Base-by-base conservation (phyloP, 2,113 vertebrate species). In the Uropsilus gracilis region DNA sequence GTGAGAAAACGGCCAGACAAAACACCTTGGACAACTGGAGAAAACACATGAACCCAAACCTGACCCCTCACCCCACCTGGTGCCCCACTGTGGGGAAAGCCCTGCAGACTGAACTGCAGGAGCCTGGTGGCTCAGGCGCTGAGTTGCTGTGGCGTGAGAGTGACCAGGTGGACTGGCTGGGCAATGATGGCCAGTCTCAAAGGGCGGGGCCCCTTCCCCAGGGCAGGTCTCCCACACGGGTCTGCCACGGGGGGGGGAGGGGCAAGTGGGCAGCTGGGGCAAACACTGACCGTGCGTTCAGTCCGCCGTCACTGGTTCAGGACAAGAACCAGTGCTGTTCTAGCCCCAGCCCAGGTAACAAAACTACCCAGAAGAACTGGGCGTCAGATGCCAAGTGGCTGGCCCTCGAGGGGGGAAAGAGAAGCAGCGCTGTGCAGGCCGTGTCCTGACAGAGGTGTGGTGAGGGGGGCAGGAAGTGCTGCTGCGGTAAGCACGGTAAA, bases 241-340 rank as follows among this genome's bases (percentile, higher is more conserved):
- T 20, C 8, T 11, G 18, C 73, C 28, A 11, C 26, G 86, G 32
- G 39, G 72, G 10, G 2, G 3, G 86, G 32, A n/a, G 72, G 10
- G 2, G 3, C 78, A 34, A 3, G 42, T 39, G 1, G 26, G 10
- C 12, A 0, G 1, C 34, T 32, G 34, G 55, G 57, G 57, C 13
- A 26, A 11, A 44, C 59, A 59, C 80, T 48, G 16, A 0, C 0
- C 10, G 37, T 30, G 3, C 8, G 34, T 37, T 6, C 2, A 68
- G 32, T 12, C 34, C 0, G 4, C 24, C 59, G 39, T 18, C 0
- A 0, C 44, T 17, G 4, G 80, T 34, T 48, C 6, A 28, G 34
- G 46, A 44, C 39, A 76, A 37, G 59, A 37, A 20, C 50, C 1
- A 11, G 53, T 48, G 22, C 1, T 16, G 28, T 13, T 42, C 53